Evolutionary conservation across 37 sponge, comb jelly and placozoan genomes (phyloP), one percentile per base, ranked within the genome.

Genomic region (Mnemiopsis leidyi): DNA sequence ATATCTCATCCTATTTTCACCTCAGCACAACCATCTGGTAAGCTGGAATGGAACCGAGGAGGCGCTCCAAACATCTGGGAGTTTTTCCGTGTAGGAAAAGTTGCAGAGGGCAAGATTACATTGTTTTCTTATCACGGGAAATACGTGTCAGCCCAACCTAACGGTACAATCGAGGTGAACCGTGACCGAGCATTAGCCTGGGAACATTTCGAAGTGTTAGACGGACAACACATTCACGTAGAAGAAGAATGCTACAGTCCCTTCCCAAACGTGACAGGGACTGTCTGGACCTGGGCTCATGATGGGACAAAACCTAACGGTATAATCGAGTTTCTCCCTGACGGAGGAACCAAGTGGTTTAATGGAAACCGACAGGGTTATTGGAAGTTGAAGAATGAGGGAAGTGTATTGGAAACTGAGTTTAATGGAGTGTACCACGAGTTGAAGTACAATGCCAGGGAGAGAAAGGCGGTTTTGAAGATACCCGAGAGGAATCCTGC

Each of bases 241-340:
- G n/a, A n/a, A n/a, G n/a, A n/a, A n/a, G n/a, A n/a, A n/a, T n/a
- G n/a, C n/a, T n/a, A n/a, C n/a, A n/a, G n/a, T n/a, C n/a, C 2
- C 73, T 69, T 69, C 73, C 73, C 73, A 5, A 20, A 25, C 2
- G 29, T 69, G 7, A 3, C 73, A 69, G 73, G 73, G 28, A 69
- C 24, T 69, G 73, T 69, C 2, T 69, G 73, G 73, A 69, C 73
- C 23, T 69, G 73, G 73, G 73, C 73, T 25, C 73, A 69, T 20
- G 73, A 69, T 69, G 73, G 73, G 73, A 69, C 28, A 2, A 69
- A 25, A 69, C 73, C 73, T 25, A 69, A 69, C 29, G 73, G 73
- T 21, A 69, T 69, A 23, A 69, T 20, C 7, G 73, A 69, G 29
- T 69, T 69, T 20, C 24, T 69, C 7, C 73, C 73, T 69, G 73